Percentiles rank a stretch among this genome's conserved stretches.
These are phyloP conservation scores for Ariolimax columbianus DNA, from an alignment of 2,888 invertebrate species.

Conservation along the genomic window DNA sequence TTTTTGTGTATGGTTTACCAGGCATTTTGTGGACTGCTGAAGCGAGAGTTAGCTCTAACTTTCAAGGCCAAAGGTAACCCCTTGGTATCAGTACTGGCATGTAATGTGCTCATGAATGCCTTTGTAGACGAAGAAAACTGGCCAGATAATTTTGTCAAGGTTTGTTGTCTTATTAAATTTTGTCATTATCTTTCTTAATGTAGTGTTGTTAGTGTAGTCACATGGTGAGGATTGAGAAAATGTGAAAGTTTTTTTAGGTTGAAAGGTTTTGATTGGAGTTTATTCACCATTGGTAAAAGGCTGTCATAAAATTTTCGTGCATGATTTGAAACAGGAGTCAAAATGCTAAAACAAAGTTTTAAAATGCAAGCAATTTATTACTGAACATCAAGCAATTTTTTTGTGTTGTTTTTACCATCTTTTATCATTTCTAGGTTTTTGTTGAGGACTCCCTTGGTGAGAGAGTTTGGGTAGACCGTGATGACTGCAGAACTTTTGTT, in stretches of 20 bases:
- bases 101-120: slow-evolving; percentile 90
- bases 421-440: slow-evolving; percentile 84
- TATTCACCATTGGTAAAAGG: too few species aligned
- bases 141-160: slow-evolving; percentile 95
- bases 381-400: too few species aligned
- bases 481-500: slow-evolving; percentile 92
- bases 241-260: not conserved
- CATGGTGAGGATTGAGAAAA: too few species aligned
- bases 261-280: too few species aligned
- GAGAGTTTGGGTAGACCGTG: slow-evolving; percentile 94
- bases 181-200: not conserved
- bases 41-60: slow-evolving; percentile 83
- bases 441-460: slow-evolving; percentile 96
- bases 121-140: slow-evolving; percentile 88
- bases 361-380: too few species aligned
- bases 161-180: slow-evolving; percentile 74
- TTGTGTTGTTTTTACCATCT: too few species aligned
- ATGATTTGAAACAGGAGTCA: too few species aligned
- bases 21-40: slow-evolving; percentile 89
- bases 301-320: too few species aligned
- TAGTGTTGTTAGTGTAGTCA: not conserved
- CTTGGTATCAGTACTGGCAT: slow-evolving; percentile 88
- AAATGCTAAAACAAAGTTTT: too few species aligned
- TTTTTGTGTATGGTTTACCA: slow-evolving; percentile 70
- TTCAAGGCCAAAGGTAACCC: slow-evolving; percentile 90